Evolutionary conservation across 1,140 invertebrate species (phyloP).

Genomic region (Oscheius sp.): DNA sequence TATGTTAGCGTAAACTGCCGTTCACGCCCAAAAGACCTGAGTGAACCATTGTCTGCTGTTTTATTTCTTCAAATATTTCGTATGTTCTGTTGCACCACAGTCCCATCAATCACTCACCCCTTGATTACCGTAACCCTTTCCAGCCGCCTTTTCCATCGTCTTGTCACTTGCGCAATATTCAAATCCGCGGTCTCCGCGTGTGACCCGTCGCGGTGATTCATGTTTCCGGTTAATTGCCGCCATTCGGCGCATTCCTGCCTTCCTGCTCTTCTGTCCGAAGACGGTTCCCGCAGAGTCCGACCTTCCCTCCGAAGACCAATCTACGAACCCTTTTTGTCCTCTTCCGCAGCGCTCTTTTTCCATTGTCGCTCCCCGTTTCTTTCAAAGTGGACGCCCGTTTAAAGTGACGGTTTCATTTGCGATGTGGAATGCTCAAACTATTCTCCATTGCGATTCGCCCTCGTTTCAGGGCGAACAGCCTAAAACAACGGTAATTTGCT

Average conservation of each 20-base stretch:
- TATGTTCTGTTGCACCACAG: neutral
- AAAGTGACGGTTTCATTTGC: neutral
- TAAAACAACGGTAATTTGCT: too few relatives aligned
- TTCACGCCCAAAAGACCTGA: too few relatives aligned
- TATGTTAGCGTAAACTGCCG: too few relatives aligned
- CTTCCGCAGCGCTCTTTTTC: neutral
- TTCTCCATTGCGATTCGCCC: neutral
- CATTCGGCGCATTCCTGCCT: neutral
- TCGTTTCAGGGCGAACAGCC: too few relatives aligned
- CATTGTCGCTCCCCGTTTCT: neutral
- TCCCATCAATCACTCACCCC: neutral
- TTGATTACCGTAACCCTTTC: neutral
- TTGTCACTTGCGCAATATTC: neutral
- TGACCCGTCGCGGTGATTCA: neutral
- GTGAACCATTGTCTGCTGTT: too few relatives aligned
- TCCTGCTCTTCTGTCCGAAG: neutral
- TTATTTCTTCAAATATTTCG: neutral
- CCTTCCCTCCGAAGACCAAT: too few relatives aligned
- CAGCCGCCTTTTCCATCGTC: neutral
- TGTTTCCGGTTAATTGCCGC: constrained; percentile 3
- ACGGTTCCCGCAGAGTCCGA: too few relatives aligned
- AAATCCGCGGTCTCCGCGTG: neutral
- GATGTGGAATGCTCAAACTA: neutral
- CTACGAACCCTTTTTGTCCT: neutral
- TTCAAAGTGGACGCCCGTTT: neutral